Percentiles rank a stretch among this genome's conserved stretches.
These are phyloP conservation scores for Gerris buenoi DNA, from an alignment of 1,140 invertebrate genomes.

Conservation along the genomic window DNA sequence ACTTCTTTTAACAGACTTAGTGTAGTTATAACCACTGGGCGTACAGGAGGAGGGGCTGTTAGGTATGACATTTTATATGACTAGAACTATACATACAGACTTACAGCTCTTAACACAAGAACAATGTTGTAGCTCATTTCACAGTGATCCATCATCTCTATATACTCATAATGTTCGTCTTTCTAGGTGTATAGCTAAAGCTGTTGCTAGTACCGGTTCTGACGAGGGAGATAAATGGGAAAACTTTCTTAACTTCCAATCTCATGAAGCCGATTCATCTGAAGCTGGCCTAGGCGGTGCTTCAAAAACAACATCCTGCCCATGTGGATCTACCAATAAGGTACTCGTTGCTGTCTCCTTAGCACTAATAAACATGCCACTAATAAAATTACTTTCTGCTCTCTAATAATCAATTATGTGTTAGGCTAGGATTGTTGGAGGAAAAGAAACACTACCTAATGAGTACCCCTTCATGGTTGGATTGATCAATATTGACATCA, in stretches of 20 bases:
- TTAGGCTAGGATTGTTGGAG: background rate
- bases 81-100: too few relatives aligned
- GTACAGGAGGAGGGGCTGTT: background rate
- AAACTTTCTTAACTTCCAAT: background rate
- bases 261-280: background rate
- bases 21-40: background rate
- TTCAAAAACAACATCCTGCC: background rate
- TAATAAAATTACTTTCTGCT: too few relatives aligned
- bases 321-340: background rate
- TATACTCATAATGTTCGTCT: too few relatives aligned
- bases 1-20: background rate
- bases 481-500: background rate
- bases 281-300: background rate
- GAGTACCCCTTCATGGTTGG: constrained; percentile 2
- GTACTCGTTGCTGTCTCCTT: too few relatives aligned
- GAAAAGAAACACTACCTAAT: background rate
- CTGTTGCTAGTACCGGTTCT: background rate
- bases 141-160: too few relatives aligned
- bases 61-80: too few relatives aligned
- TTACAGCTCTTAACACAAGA: too few relatives aligned
- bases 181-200: background rate
- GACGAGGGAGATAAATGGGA: background rate
- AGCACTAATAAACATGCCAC: too few relatives aligned
- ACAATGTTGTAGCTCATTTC: too few relatives aligned
- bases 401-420: too few relatives aligned